phyloP scores from a whole-genome alignment of 1,140 invertebrate genomes.

The Antheraea mylitta region DNA sequence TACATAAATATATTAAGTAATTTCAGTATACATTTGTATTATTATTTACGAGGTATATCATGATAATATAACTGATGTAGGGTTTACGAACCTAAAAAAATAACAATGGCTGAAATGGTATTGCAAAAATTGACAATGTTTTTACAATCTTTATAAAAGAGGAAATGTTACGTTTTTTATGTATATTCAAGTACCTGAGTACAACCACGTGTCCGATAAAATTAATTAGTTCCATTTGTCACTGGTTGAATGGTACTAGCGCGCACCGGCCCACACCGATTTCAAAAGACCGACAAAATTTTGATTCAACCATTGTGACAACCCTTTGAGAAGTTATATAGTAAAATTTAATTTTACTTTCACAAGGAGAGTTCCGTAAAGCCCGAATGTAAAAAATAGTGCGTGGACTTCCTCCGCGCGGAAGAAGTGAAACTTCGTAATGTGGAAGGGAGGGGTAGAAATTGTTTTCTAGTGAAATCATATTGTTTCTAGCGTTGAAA shows the following conservation, averaged over 20 bases:
- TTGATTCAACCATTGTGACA: constrained; percentile 68
- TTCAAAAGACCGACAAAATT: constrained; percentile 63
- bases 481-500: too few species aligned
- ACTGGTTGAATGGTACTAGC: constrained; percentile 61
- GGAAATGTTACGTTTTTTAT: not conserved
- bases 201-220: constrained; percentile 54
- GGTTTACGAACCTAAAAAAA: not conserved
- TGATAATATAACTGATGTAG: too few species aligned
- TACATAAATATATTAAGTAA: too few species aligned
- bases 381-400: too few species aligned
- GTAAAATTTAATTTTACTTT: not conserved
- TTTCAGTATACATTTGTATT: too few species aligned
- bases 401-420: too few species aligned
- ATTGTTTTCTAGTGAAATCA: too few species aligned
- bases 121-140: not conserved
- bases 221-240: constrained; percentile 78
- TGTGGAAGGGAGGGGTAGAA: too few species aligned
- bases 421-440: too few species aligned
- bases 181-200: constrained; percentile 44
- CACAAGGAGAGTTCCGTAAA: constrained; percentile 19
- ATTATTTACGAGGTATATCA: too few species aligned
- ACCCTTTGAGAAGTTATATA: constrained; percentile 41
- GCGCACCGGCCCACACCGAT: constrained; percentile 53
- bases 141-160: not conserved
- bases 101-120: not conserved